These are phyloP conservation scores for Stomorhina lunata DNA, from an alignment of 2,888 invertebrate genomes.

Conservation along the genomic window DNA sequence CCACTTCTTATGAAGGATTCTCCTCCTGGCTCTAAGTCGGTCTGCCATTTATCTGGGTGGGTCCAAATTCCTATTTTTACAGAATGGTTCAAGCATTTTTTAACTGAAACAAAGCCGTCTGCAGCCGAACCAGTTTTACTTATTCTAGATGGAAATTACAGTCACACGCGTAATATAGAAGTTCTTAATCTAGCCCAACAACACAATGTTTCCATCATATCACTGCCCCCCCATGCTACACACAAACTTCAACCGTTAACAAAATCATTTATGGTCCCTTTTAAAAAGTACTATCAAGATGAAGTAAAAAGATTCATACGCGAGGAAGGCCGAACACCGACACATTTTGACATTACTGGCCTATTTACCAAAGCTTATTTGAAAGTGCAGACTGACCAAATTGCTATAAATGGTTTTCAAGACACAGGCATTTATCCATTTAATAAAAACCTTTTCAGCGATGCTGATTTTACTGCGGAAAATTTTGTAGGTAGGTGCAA, in stretches of 20 bases:
- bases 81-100: slow-evolving; percentile 25
- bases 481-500: not conserved
- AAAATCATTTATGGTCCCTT: slow-evolving; percentile 60
- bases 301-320: slow-evolving; percentile 52
- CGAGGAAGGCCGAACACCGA: slow-evolving; percentile 46
- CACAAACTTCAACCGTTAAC: slow-evolving; percentile 41
- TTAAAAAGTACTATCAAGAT: slow-evolving; percentile 61
- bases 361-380: slow-evolving; percentile 55
- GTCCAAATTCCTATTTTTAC: slow-evolving; percentile 24
- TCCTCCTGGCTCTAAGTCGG: slow-evolving; percentile 27
- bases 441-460: slow-evolving; percentile 48
- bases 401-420: slow-evolving; percentile 58
- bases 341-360: slow-evolving; percentile 45
- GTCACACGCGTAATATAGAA: slow-evolving; percentile 60
- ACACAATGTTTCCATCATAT: slow-evolving; percentile 51
- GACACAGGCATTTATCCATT: slow-evolving; percentile 62
- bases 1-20: slow-evolving; percentile 40
- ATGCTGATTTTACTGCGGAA: slow-evolving; percentile 59
- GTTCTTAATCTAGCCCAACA: slow-evolving; percentile 50
- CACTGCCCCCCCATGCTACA: slow-evolving; percentile 53
- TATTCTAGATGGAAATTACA: slow-evolving; percentile 63
- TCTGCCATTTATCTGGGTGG: slow-evolving; percentile 37
- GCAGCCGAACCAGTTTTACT: slow-evolving; percentile 53
- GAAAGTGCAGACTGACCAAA: slow-evolving; percentile 54
- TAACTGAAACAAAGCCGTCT: slow-evolving; percentile 44